A percentile compares a stretch with the other conserved stretches of the same genome.
These are phyloP conservation scores for Hippocampus comes DNA, from an alignment of 2,113 vertebrate species.

Conservation along the genomic window DNA sequence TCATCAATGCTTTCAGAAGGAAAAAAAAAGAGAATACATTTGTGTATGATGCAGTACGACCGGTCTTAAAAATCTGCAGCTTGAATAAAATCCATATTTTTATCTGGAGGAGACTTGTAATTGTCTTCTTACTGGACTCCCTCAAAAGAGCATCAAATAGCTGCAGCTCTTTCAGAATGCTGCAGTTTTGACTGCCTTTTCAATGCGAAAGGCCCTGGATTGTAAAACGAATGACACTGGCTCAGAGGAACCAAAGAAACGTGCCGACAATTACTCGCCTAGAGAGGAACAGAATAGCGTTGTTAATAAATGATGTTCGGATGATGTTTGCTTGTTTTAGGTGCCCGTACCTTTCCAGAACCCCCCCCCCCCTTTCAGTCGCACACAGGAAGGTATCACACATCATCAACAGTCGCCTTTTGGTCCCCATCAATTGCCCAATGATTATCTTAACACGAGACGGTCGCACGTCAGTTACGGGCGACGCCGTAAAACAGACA, in stretches of 20 bases:
- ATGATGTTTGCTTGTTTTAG: background rate
- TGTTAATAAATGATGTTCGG: background rate
- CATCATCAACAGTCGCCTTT: slow-evolving; percentile 68
- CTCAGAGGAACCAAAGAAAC: background rate
- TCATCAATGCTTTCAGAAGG: too few species aligned
- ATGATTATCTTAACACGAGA: slow-evolving; percentile 67
- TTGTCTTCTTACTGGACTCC: too few species aligned
- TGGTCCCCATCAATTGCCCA: slow-evolving; percentile 66
- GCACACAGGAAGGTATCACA: slow-evolving; percentile 31
- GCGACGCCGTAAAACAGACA: slow-evolving; percentile 43
- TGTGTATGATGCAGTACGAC: too few species aligned
- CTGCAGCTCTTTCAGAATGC: too few species aligned
- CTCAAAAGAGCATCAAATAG: too few species aligned
- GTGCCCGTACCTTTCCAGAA: background rate
- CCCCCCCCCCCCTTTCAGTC: slow-evolving; percentile 27
- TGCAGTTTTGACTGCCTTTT: too few species aligned
- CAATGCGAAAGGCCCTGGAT: too few species aligned
- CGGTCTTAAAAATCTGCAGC: too few species aligned
- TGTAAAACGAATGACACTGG: too few species aligned
- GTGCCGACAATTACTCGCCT: background rate
- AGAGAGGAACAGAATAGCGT: background rate
- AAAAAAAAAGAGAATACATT: too few species aligned
- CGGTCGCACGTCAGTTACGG: slow-evolving; percentile 67
- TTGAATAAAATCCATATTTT: too few species aligned
- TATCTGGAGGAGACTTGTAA: too few species aligned